Conservation (phyloP, 2,797 vertebrate species). For the Morelia viridis region DNA sequence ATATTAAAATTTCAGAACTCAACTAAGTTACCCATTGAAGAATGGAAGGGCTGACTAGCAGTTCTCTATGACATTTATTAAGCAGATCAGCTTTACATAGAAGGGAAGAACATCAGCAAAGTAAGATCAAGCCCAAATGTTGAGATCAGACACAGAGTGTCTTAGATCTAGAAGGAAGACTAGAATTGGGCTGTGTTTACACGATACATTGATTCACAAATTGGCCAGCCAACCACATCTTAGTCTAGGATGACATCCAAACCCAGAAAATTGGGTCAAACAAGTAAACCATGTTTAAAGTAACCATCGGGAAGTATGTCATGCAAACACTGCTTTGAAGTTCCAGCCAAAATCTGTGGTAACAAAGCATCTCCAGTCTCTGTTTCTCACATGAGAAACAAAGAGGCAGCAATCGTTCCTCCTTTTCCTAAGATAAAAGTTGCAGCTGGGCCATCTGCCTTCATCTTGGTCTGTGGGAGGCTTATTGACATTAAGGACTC, state of each 20-base stretch:
- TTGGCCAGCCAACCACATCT: background rate
- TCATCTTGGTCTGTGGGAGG: conserved; percentile 2
- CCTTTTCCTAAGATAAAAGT: background rate
- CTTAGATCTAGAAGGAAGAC: background rate
- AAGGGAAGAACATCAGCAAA: background rate
- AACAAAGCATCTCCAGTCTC: background rate
- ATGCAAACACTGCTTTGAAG: background rate
- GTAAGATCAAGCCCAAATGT: background rate
- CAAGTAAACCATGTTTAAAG: background rate
- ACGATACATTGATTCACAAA: background rate
- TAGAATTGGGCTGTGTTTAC: background rate
- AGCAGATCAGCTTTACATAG: background rate
- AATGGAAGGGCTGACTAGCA: background rate
- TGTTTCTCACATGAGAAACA: background rate
- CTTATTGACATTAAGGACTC: conserved; percentile 18
- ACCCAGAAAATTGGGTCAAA: background rate
- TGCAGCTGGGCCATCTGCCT: conserved; percentile 28
- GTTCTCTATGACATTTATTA: background rate
- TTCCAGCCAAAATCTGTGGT: background rate
- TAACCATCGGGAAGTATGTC: background rate
- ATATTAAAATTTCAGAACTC: background rate
- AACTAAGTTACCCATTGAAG: background rate
- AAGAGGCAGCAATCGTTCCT: background rate
- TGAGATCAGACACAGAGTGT: background rate
- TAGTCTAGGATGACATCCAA: background rate